Conservation (phyloP, 2,797 vertebrate genomes). For the Melopsittacus undulatus region DNA sequence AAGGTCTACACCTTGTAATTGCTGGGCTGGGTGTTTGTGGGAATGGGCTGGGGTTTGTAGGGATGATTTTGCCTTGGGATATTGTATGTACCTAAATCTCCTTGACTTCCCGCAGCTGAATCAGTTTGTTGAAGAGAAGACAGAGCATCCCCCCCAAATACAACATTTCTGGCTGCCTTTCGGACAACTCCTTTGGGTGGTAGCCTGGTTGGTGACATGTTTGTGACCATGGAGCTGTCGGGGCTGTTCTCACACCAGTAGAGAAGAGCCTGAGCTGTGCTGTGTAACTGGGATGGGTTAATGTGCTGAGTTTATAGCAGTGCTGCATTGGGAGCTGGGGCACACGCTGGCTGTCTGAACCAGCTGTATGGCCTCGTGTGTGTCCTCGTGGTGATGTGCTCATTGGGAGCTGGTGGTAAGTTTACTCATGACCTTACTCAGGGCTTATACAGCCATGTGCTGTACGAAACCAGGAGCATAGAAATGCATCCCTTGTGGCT, state of each 20-base stretch:
- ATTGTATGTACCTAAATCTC: background rate
- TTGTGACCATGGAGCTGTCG: background rate
- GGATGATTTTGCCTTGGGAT: background rate
- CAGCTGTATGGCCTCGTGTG: background rate
- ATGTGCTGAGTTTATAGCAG: background rate
- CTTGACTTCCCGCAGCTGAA: background rate
- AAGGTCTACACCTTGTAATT: background rate
- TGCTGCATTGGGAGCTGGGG: background rate
- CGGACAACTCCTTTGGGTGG: background rate
- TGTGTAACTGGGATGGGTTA: background rate
- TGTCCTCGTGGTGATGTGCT: background rate
- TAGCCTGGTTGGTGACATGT: background rate
- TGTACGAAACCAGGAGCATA: background rate
- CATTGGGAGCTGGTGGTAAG: background rate
- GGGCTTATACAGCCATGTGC: background rate
- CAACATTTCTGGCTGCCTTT: background rate
- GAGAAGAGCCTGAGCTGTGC: background rate
- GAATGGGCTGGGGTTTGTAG: background rate
- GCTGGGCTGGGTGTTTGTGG: background rate
- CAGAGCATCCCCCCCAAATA: background rate
- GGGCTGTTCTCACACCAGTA: background rate
- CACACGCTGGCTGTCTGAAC: rapidly evolving
- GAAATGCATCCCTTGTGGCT: background rate
- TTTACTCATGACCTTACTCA: background rate
- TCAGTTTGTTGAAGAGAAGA: background rate